A percentile compares a stretch with the other conserved stretches of the same genome.
phyloP scores from a whole-genome alignment of 2,888 invertebrate species.

The Andrena chrysosceles region DNA sequence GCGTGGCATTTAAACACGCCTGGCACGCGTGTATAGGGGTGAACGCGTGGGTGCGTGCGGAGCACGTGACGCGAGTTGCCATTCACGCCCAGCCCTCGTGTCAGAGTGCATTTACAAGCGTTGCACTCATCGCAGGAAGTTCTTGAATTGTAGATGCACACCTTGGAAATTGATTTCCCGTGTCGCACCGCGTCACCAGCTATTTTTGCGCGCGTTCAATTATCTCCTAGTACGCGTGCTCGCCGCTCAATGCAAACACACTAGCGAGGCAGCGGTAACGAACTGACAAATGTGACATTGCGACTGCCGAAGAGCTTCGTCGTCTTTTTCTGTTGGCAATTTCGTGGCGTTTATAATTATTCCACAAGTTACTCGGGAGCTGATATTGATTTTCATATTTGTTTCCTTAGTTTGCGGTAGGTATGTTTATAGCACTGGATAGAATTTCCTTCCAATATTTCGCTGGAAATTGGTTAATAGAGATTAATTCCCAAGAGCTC shows the following conservation, averaged over 20 bases:
- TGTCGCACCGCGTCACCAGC: constrained; percentile 29
- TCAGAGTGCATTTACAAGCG: constrained; percentile 63
- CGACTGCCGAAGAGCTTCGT: background rate
- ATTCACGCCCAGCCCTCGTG: constrained; percentile 51
- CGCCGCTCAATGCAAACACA: constrained; percentile 40
- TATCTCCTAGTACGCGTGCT: constrained; percentile 13
- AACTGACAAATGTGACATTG: constrained; percentile 3
- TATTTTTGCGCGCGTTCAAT: constrained; percentile 38
- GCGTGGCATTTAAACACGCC: constrained; percentile 33
- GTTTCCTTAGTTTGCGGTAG: background rate
- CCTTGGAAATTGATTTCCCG: constrained; percentile 60
- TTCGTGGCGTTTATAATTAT: background rate
- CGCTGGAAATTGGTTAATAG: no score
- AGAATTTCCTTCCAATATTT: no score
- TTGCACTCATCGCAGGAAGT: constrained; percentile 49
- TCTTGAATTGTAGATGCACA: constrained; percentile 35
- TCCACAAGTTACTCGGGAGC: background rate
- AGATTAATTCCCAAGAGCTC: no score
- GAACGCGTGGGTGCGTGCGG: constrained; percentile 13
- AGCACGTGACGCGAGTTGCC: constrained; percentile 50
- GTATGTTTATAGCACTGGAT: no score
- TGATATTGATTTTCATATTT: background rate
- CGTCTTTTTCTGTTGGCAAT: background rate
- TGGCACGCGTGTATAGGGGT: constrained; percentile 38
- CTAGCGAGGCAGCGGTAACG: no score